Evolutionary conservation across 2,888 invertebrate genomes (phyloP).

Genomic region (Caradrina kadenii): DNA sequence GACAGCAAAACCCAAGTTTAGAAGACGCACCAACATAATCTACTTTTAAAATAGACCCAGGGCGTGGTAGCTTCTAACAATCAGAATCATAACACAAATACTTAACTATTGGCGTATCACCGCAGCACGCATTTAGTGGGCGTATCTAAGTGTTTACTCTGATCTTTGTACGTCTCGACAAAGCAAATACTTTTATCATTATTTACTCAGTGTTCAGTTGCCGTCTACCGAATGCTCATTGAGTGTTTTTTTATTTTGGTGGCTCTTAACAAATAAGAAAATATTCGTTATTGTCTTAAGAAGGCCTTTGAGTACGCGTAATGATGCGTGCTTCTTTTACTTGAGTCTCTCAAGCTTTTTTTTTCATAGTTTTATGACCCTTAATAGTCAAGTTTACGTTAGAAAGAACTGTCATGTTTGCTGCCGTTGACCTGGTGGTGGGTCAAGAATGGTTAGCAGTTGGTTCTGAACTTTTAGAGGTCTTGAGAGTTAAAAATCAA

Average conservation of each 20-base stretch:
- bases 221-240: slow-evolving; percentile 81
- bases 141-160: slow-evolving; percentile 84
- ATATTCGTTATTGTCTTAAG: slow-evolving; percentile 77
- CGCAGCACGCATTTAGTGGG: slow-evolving; percentile 77
- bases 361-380: slow-evolving; percentile 41
- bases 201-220: slow-evolving; percentile 87
- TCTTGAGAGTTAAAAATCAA: slow-evolving; percentile 21
- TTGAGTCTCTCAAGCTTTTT: slow-evolving; percentile 41
- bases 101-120: slow-evolving; percentile 77
- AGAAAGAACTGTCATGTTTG: slow-evolving; percentile 27
- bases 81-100: slow-evolving; percentile 65
- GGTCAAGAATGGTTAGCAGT: slow-evolving; percentile 23
- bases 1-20: too few relatives aligned
- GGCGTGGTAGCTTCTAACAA: slow-evolving; percentile 52
- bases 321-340: slow-evolving; percentile 59
- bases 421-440: slow-evolving; percentile 29
- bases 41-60: slow-evolving; percentile 25
- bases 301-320: slow-evolving; percentile 57
- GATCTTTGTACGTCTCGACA: slow-evolving; percentile 87
- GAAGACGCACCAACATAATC: slow-evolving; percentile 5
- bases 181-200: slow-evolving; percentile 88
- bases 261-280: slow-evolving; percentile 73
- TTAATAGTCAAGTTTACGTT: slow-evolving; percentile 35
- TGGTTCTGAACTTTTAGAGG: slow-evolving; percentile 9
- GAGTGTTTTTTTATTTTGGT: slow-evolving; percentile 77